phyloP scores from a whole-genome alignment of 2,888 invertebrate genomes.

The Vannuccia rotundouncinata region DNA sequence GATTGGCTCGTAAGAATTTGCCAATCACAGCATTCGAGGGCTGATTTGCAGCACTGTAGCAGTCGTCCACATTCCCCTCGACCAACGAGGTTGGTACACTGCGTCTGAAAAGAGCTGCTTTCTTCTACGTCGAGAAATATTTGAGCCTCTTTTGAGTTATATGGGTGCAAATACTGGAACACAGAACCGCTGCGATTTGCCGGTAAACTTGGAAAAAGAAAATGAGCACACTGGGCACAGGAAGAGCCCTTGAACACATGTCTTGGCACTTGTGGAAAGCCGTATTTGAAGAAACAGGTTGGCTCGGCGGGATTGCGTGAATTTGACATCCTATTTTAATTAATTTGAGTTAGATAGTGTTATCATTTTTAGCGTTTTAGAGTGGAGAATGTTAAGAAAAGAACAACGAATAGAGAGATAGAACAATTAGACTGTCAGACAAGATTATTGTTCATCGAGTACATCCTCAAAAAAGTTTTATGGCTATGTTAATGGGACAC shows the following conservation, averaged over 20 bases:
- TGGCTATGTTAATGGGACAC: background rate
- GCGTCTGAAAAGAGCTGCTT: background rate
- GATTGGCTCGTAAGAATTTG: background rate
- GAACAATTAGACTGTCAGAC: background rate
- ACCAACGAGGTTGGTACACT: background rate
- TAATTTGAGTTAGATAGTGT: background rate
- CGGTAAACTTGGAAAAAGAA: background rate
- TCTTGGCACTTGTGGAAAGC: background rate
- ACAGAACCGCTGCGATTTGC: background rate
- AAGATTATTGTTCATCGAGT: background rate
- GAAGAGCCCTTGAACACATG: background rate
- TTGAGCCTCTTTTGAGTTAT: background rate
- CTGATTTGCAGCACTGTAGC: background rate
- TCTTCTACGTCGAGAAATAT: background rate
- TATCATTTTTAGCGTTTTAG: background rate
- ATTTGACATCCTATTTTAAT: too few relatives aligned
- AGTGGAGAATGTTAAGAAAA: too few relatives aligned
- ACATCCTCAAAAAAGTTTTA: background rate
- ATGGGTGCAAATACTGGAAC: slow-evolving; percentile 1
- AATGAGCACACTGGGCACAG: background rate
- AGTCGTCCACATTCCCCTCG: background rate
- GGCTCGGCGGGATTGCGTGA: too few relatives aligned
- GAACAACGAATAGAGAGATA: background rate
- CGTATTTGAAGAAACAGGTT: background rate
- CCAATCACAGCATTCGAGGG: background rate